These are phyloP conservation scores for Nicator chloris DNA, from an alignment of 2,113 vertebrate genomes.

Conservation along the genomic window DNA sequence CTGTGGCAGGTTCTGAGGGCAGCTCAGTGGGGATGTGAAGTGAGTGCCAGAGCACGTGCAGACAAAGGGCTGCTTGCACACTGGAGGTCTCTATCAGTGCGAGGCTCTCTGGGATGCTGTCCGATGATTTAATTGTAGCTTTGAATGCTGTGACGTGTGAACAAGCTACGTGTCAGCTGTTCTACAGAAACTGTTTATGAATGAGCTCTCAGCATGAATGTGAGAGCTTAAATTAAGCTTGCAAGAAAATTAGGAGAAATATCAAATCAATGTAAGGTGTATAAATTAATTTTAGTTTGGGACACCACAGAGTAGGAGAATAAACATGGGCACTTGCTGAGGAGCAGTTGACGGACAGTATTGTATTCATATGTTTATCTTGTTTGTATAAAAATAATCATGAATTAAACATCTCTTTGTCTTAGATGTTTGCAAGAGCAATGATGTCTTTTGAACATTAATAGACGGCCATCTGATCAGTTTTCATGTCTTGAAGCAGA, in stretches of 20 bases:
- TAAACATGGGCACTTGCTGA: not conserved
- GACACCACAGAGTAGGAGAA: not conserved
- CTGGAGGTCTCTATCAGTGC: not conserved
- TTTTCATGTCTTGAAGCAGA: not conserved
- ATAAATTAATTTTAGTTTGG: not conserved
- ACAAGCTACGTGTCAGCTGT: slow-evolving; percentile 18
- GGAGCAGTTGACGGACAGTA: not conserved
- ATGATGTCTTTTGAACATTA: not conserved
- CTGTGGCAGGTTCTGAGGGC: not conserved
- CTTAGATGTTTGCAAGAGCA: not conserved
- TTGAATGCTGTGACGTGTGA: slow-evolving; percentile 40
- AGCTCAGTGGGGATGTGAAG: not conserved
- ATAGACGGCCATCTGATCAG: not conserved
- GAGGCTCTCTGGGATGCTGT: slow-evolving; percentile 10
- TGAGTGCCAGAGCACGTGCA: not conserved
- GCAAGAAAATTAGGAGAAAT: too few species aligned
- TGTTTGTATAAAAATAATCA: not conserved
- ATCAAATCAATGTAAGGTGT: slow-evolving; percentile 24
- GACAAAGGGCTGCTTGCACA: not conserved
- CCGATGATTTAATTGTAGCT: slow-evolving; percentile 31
- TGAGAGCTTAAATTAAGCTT: slow-evolving; percentile 24
- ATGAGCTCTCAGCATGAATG: slow-evolving; percentile 7
- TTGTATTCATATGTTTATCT: not conserved
- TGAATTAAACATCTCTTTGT: not conserved
- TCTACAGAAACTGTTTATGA: not conserved